Conservation (phyloP, 1,140 invertebrate species). For the Platorchestia sp. region DNA sequence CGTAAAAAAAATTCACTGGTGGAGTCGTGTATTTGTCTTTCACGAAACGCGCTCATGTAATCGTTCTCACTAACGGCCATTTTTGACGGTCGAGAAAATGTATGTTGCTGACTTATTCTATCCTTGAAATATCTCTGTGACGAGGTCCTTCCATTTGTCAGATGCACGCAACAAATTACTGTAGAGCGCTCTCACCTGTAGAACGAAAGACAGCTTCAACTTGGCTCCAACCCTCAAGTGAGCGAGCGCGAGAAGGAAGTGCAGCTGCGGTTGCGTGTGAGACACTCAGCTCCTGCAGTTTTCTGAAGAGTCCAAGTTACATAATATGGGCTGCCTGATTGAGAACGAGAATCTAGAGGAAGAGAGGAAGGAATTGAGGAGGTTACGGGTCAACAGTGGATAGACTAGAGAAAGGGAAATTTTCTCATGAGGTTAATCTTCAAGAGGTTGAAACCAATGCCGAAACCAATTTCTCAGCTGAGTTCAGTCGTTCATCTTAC, state of each 20-base stretch:
- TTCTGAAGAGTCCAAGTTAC: background rate
- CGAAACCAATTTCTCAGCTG: background rate
- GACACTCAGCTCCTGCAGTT: background rate
- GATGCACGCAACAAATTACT: background rate
- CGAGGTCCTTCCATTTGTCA: too few relatives aligned
- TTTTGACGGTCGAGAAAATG: too few relatives aligned
- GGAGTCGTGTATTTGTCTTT: too few relatives aligned
- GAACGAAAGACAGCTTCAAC: background rate
- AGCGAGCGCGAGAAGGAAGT: background rate
- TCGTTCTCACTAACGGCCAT: too few relatives aligned
- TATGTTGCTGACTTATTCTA: too few relatives aligned
- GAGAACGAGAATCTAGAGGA: background rate
- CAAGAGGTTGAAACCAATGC: background rate
- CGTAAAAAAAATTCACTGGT: too few relatives aligned
- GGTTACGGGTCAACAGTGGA: background rate
- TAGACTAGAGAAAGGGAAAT: background rate
- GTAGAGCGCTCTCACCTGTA: background rate
- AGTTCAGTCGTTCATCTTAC: background rate
- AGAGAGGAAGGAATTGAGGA: background rate
- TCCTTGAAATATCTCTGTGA: too few relatives aligned
- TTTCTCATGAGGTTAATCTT: background rate
- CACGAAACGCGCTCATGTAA: too few relatives aligned
- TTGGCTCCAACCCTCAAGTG: background rate
- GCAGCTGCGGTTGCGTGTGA: background rate
- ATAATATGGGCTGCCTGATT: background rate